phyloP scores from a whole-genome alignment of 2,113 vertebrate genomes.

The Apodemus speciosus region DNA sequence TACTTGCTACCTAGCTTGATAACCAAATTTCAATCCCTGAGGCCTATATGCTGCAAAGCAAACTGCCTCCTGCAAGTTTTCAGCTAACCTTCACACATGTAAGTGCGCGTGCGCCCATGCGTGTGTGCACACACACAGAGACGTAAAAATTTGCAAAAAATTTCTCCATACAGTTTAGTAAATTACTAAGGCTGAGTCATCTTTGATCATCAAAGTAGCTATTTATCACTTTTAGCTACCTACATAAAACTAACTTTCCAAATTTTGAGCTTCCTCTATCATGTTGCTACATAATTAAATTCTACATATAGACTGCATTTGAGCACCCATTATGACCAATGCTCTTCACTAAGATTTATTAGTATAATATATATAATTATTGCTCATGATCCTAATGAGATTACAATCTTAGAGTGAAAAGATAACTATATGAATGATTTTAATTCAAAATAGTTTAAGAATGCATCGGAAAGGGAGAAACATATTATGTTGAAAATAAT shows the following conservation, averaged over 20 bases:
- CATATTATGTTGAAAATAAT: not conserved
- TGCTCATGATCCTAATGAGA: slow-evolving; percentile 27
- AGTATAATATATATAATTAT: slow-evolving; percentile 29
- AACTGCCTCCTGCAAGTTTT: not conserved
- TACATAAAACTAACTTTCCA: slow-evolving; percentile 50
- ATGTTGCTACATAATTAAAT: slow-evolving; percentile 31
- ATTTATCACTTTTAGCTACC: slow-evolving; percentile 44
- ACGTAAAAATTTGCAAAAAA: not conserved
- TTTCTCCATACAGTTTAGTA: slow-evolving; percentile 30
- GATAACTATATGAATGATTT: slow-evolving; percentile 26
- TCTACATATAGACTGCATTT: slow-evolving; percentile 46
- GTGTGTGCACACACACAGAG: too few relatives aligned
- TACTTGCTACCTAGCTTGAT: not conserved
- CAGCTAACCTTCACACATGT: not conserved
- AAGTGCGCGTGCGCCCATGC: too few relatives aligned
- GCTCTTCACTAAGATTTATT: slow-evolving; percentile 35
- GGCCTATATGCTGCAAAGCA: not conserved
- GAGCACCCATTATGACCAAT: slow-evolving; percentile 25
- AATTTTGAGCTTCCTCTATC: slow-evolving; percentile 40
- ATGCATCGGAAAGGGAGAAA: slow-evolving; percentile 53
- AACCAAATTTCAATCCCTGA: not conserved
- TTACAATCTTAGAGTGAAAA: slow-evolving; percentile 53
- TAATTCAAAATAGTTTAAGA: slow-evolving; percentile 50
- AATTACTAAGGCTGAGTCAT: slow-evolving; percentile 26
- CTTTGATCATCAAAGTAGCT: slow-evolving; percentile 32